Conservation (phyloP, 2,888 invertebrate species). For the Lepidochrysops patricia region DNA sequence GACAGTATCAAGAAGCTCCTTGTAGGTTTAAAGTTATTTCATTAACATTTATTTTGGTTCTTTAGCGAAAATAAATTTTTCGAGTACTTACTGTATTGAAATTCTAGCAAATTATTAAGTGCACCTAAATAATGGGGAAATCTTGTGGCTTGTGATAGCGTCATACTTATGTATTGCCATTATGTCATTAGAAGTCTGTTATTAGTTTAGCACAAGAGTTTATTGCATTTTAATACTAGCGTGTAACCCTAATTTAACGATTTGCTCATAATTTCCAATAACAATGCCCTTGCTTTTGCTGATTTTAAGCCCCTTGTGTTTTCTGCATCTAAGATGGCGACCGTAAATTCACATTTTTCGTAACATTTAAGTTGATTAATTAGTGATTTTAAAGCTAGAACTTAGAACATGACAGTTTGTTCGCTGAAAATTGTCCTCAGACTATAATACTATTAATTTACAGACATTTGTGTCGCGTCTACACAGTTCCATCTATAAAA, state of each 20-base stretch:
- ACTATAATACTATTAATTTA: too few relatives aligned
- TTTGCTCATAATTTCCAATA: not conserved
- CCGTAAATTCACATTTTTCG: too few relatives aligned
- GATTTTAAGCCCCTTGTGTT: not conserved
- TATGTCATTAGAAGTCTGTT: conserved; percentile 15
- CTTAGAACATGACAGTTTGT: too few relatives aligned
- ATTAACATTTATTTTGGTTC: not conserved
- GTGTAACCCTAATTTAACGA: conserved; percentile 7
- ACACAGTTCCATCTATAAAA: too few relatives aligned
- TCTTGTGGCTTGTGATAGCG: conserved; percentile 14
- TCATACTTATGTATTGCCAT: conserved; percentile 15
- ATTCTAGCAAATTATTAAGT: not conserved
- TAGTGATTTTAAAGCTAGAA: too few relatives aligned
- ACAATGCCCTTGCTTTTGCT: not conserved
- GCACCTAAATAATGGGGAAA: conserved; percentile 12
- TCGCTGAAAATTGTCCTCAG: too few relatives aligned
- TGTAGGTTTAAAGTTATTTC: too few relatives aligned
- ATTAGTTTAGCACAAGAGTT: conserved; percentile 15
- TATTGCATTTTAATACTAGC: conserved; percentile 15
- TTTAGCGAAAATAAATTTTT: too few relatives aligned
- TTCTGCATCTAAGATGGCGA: too few relatives aligned
- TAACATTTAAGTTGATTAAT: too few relatives aligned
- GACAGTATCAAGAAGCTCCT: too few relatives aligned
- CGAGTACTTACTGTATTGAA: not conserved
- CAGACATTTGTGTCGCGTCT: too few relatives aligned